Evolutionary conservation across 2,797 vertebrate genomes (phyloP).

Genomic region (Cossypha polioptera): DNA sequence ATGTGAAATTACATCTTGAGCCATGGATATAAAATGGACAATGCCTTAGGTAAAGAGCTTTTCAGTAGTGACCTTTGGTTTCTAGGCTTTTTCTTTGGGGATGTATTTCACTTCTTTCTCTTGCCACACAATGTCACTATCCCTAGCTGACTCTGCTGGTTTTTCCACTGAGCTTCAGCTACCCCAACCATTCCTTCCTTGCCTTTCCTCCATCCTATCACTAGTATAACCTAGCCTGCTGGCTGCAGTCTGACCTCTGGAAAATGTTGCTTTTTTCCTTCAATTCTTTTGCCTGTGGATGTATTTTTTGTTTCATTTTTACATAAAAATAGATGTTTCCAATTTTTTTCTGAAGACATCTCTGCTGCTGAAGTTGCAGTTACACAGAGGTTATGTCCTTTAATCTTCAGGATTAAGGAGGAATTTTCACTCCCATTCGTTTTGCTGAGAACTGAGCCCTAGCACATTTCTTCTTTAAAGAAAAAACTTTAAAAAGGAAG

Average conservation of each 20-base stretch:
- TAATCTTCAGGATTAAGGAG: not conserved
- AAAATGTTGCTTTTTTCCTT: not conserved
- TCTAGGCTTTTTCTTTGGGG: not conserved
- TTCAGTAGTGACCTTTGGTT: not conserved
- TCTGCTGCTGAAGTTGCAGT: not conserved
- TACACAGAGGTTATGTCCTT: not conserved
- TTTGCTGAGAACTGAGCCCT: not conserved
- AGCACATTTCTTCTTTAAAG: conserved; percentile 51
- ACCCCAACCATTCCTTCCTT: not conserved
- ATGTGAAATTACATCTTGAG: not conserved
- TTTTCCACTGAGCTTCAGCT: not conserved
- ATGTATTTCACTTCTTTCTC: not conserved
- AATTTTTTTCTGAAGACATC: not conserved
- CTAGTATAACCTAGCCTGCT: not conserved
- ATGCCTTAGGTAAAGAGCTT: not conserved
- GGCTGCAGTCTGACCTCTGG: not conserved
- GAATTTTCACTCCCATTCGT: not conserved
- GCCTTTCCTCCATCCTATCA: not conserved
- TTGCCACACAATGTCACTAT: rapidly evolving
- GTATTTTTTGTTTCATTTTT: not conserved
- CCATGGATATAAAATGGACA: not conserved
- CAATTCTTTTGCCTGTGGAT: not conserved
- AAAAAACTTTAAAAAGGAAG: conserved; percentile 54
- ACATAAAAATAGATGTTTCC: not conserved
- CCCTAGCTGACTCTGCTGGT: not conserved